Base-by-base conservation (phyloP, 2,888 invertebrate genomes). In the Chymomyza procnemis region DNA sequence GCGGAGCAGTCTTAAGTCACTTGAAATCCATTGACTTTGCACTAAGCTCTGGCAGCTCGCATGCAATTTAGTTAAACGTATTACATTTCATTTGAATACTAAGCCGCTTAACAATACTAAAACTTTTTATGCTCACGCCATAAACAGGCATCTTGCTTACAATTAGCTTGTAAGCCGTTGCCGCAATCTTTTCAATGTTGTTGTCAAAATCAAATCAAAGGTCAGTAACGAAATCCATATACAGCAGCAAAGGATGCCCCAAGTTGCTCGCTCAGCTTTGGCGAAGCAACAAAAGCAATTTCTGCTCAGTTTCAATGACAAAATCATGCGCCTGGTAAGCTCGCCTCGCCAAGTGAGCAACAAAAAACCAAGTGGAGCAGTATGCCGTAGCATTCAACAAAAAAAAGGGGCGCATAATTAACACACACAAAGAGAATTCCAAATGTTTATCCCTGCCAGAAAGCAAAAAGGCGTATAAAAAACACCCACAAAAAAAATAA, bases 61-160 rank as follows among this genome's bases (percentile, higher is more conserved):
- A 86, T 86, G 85, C 83, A 85, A 84, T 84, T 84, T 82, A 75
- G 80, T 67, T 74, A 78, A 84, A 85, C 85, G 82, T 86, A 84
- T 81, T 75, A 86, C 87, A 83, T 86, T 83, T 87, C 84, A 84
- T 86, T 86, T 84, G 85, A 86, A 81, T 85, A 84, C 83, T 84
- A 84, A 84, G 83, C 83, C 87, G 87, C 78, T 84, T 85, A 84
- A 85, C 87, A 84, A 84, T 85, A 84, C 83, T 86, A 79, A 86
- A 86, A 83, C 76, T 84, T 82, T n/a, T 82, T 86, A 82, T 82
- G 81, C 80, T 84, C 81, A 78, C 85, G 85, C 81, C 85, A 82
- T 82, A 82, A 82, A 82, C 85, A 83, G 81, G 81, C 83, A 83
- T 82, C 85, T 68, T 76, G 78, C 80, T 80, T 85, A 85, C 81